These are phyloP conservation scores for Ardeotis arabs DNA, from an alignment of 2,113 vertebrate genomes.

Conservation along the genomic window DNA sequence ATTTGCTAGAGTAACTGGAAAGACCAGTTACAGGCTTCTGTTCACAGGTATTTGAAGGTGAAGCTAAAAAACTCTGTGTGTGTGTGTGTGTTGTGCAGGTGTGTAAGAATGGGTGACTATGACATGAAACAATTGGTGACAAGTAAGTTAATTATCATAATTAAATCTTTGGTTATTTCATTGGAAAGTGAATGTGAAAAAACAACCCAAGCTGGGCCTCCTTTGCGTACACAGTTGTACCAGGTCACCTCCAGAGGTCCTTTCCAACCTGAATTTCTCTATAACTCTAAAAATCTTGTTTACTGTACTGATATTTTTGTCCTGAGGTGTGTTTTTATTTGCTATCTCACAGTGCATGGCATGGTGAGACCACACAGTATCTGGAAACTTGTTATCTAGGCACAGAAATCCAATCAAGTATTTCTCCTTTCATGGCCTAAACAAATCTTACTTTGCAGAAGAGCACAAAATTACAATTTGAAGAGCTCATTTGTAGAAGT, in stretches of 20 bases:
- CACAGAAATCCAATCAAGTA: not conserved
- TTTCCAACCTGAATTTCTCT: not conserved
- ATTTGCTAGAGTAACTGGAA: not conserved
- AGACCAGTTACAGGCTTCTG: not conserved
- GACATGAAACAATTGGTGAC: not conserved
- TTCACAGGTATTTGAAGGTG: not conserved
- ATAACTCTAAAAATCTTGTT: not conserved
- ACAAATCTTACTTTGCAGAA: conserved; percentile 12
- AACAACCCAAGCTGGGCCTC: not conserved
- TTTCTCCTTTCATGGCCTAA: not conserved
- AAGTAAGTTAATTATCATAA: not conserved
- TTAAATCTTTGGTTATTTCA: not conserved
- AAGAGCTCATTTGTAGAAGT: conserved; percentile 19
- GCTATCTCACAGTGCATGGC: not conserved
- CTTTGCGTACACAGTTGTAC: not conserved
- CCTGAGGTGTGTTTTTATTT: conserved; percentile 2
- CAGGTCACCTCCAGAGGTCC: not conserved
- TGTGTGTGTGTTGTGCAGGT: not conserved
- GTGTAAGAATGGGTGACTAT: not conserved
- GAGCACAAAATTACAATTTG: not conserved
- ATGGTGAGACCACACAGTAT: not conserved
- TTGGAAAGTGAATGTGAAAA: not conserved
- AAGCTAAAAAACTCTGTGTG: not conserved
- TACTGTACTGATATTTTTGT: not conserved
- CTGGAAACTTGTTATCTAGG: not conserved